These are phyloP conservation scores for Dendrocopos noguchii DNA, from an alignment of 2,113 vertebrate genomes.

Conservation along the genomic window DNA sequence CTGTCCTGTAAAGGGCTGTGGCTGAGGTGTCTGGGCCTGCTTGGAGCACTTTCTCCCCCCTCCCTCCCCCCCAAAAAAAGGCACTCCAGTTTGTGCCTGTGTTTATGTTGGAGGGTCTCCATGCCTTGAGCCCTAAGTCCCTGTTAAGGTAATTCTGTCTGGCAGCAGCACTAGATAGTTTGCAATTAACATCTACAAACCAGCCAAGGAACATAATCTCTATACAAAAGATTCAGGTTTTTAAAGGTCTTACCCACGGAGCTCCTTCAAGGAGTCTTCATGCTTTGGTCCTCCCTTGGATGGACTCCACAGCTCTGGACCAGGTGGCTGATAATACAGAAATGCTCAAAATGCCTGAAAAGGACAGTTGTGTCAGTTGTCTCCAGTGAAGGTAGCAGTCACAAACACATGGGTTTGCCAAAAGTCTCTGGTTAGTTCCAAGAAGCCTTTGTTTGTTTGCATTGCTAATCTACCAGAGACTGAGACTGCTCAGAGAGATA, in stretches of 20 bases:
- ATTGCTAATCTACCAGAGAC: conserved; percentile 63
- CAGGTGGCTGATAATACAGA: conserved; percentile 44
- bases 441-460: conserved; percentile 37
- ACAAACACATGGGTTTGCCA: conserved; percentile 57
- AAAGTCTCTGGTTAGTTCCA: conserved; percentile 30
- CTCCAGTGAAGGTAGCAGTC: conserved; percentile 52
- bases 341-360: conserved; percentile 58
- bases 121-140: background rate
- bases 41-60: background rate
- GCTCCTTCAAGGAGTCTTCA: conserved; percentile 7
- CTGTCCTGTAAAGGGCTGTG: background rate
- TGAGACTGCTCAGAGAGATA: conserved; percentile 26
- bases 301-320: background rate
- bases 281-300: conserved; percentile 21
- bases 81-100: background rate
- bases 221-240: conserved; percentile 13
- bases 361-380: conserved; percentile 35
- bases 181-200: conserved; percentile 5
- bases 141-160: conserved; percentile 60
- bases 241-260: background rate
- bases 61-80: background rate
- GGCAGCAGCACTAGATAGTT: conserved; percentile 31
- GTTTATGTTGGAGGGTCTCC: conserved; percentile 49
- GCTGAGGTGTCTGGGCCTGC: background rate
- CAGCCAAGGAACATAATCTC: conserved; percentile 6